phyloP scores from a whole-genome alignment of 2,888 invertebrate species.

The Hartigia nigra region DNA sequence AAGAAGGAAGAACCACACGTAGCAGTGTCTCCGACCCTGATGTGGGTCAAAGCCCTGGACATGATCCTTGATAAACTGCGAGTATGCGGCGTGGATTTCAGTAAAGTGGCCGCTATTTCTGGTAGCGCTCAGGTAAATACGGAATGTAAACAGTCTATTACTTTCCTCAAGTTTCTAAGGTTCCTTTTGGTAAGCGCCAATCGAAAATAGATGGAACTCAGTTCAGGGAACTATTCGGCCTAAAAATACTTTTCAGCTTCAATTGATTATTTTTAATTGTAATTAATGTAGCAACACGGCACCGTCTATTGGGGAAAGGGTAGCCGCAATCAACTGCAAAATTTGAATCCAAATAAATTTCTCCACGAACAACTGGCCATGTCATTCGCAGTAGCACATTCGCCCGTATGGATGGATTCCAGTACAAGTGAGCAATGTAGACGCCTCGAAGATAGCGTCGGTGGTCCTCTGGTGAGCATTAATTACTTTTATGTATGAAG shows the following conservation, averaged over 20 bases:
- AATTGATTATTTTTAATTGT: neutral
- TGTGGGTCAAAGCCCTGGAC: constrained; percentile 97
- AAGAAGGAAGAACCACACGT: constrained; percentile 67
- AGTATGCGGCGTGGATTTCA: constrained; percentile 85
- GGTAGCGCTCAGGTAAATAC: constrained; percentile 88
- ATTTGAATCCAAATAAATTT: constrained; percentile 79
- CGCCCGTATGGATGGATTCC: constrained; percentile 98
- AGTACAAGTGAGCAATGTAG: constrained; percentile 82
- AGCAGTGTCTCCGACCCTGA: constrained; percentile 84
- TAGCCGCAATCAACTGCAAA: constrained; percentile 73
- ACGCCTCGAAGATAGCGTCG: constrained; percentile 83
- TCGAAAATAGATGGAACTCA: neutral
- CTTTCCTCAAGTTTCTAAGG: neutral
- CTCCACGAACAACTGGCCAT: constrained; percentile 85
- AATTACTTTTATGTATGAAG: neutral
- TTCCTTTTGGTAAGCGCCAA: neutral
- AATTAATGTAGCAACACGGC: constrained; percentile 87
- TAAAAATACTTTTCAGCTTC: neutral
- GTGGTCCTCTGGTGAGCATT: constrained; percentile 76
- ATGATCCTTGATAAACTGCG: constrained; percentile 87
- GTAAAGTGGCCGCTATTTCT: constrained; percentile 84
- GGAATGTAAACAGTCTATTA: neutral
- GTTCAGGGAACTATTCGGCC: neutral
- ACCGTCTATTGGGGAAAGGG: constrained; percentile 94
- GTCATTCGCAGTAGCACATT: constrained; percentile 81